Evolutionary conservation across 2,113 vertebrate genomes (phyloP).

Genomic region (Toxostoma redivivum): DNA sequence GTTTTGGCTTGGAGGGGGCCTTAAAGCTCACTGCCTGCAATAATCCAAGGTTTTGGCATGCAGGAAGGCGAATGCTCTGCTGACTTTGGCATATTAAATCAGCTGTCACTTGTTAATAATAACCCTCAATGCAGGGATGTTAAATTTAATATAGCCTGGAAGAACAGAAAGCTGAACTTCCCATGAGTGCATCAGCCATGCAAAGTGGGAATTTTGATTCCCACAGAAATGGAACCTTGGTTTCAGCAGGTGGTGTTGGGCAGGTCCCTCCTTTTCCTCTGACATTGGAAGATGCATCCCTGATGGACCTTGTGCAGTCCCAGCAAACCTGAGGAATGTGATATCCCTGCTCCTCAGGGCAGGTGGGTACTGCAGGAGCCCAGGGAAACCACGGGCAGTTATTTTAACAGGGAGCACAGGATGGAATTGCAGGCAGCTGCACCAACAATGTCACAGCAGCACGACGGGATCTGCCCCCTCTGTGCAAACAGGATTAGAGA

Average conservation of each 20-base stretch:
- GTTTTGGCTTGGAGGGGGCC: background rate
- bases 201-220: background rate
- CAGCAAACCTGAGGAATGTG: background rate
- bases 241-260: background rate
- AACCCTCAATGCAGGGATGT: background rate
- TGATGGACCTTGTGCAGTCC: rapidly evolving
- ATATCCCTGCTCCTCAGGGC: background rate
- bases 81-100: background rate
- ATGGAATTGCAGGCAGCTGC: background rate
- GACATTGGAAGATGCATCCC: background rate
- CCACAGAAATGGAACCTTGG: background rate
- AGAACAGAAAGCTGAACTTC: background rate
- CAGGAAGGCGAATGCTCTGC: background rate
- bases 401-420: rapidly evolving
- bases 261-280: background rate
- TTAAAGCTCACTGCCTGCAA: background rate
- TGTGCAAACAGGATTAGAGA: background rate
- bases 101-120: background rate
- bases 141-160: background rate
- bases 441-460: background rate
- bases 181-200: background rate
- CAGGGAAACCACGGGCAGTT: background rate
- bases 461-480: background rate
- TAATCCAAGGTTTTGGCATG: background rate
- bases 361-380: background rate